Evolutionary conservation across 64 coral and sea anemone genomes (phyloP).

Genomic region (Cladopsammia gracilis): DNA sequence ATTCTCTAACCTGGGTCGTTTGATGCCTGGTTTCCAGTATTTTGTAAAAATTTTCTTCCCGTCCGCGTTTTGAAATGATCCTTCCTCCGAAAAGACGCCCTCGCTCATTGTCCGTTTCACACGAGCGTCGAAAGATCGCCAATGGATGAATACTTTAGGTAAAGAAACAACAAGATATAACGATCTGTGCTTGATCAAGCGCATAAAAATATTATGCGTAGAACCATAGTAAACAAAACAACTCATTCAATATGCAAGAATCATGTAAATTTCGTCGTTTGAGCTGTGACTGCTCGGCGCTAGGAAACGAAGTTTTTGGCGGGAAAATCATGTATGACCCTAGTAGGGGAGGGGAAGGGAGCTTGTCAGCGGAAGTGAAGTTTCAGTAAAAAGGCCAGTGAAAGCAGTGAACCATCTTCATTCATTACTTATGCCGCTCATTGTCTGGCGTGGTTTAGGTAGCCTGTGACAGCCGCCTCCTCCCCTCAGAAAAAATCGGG

Average conservation of each 20-base stretch:
- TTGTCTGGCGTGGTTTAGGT: too few relatives aligned
- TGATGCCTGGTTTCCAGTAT: conserved; percentile 48
- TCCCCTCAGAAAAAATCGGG: too few relatives aligned
- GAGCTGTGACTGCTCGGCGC: not conserved
- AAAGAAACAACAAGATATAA: not conserved
- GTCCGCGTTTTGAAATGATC: conserved; percentile 79
- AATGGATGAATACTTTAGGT: too few relatives aligned
- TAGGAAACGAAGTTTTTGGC: not conserved
- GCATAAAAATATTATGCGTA: not conserved
- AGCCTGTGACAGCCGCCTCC: too few relatives aligned
- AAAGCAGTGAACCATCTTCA: too few relatives aligned
- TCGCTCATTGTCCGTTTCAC: not conserved
- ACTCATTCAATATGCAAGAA: not conserved
- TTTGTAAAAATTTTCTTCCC: conserved; percentile 73
- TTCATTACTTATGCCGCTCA: too few relatives aligned
- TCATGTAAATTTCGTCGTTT: conserved; percentile 1
- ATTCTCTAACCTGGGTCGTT: conserved; percentile 59
- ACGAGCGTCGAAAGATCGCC: not conserved
- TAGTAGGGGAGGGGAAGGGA: not conserved
- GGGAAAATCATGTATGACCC: not conserved
- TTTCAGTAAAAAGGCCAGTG: too few relatives aligned
- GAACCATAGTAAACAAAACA: not conserved
- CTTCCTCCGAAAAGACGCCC: conserved; percentile 27
- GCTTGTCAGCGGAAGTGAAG: too few relatives aligned
- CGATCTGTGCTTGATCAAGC: not conserved